Evolutionary conservation across 2,888 invertebrate species (phyloP).

Genomic region (Alcis repandata): DNA sequence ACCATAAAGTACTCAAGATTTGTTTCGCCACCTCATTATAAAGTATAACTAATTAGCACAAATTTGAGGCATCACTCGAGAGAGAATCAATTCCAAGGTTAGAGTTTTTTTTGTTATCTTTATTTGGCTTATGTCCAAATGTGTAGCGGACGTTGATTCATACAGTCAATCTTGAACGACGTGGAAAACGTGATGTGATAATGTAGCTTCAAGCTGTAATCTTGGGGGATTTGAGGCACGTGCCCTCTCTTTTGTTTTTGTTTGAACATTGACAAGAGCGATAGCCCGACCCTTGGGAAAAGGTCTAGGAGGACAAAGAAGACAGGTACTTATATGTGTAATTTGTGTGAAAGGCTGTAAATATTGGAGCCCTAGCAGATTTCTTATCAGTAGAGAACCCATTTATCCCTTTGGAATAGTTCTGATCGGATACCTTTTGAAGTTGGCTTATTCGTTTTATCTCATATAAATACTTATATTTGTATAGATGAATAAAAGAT

Average conservation of each 20-base stretch:
- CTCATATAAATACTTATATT: no score
- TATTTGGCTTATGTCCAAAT: constrained; percentile 68
- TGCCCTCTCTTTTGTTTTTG: constrained; percentile 1
- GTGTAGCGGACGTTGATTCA: constrained; percentile 70
- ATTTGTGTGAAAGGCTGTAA: no score
- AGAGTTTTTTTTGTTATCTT: constrained; percentile 53
- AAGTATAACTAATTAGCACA: constrained; percentile 44
- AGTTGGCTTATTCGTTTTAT: no score
- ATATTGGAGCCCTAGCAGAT: no score
- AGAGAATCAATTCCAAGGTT: constrained; percentile 60
- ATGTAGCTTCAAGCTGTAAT: neutral
- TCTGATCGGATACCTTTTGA: no score
- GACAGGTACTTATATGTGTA: no score
- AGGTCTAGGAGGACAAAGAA: no score
- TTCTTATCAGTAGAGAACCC: no score
- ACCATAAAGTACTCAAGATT: constrained; percentile 30
- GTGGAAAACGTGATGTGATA: constrained; percentile 17
- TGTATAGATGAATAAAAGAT: no score
- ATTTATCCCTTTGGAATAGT: no score
- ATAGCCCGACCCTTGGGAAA: no score
- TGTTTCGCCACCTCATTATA: constrained; percentile 45
- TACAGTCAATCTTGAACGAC: constrained; percentile 48
- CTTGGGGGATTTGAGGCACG: constrained; percentile 10
- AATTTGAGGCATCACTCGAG: constrained; percentile 36
- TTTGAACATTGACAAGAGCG: no score